Evolutionary conservation across 2,888 invertebrate species (phyloP).

Genomic region (Eulithis prunata): DNA sequence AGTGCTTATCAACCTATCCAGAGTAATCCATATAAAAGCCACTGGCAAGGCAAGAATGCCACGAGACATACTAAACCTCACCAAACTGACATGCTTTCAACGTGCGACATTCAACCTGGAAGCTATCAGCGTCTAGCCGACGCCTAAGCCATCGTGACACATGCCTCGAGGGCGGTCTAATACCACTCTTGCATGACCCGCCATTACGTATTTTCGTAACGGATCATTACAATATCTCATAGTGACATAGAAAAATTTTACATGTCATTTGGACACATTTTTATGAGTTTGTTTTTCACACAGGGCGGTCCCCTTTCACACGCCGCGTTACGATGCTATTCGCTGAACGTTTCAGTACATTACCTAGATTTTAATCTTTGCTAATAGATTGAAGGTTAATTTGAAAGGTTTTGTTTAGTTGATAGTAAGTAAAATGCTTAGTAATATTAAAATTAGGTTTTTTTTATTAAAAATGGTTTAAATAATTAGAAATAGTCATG

Average conservation of each 20-base stretch:
- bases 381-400: slow-evolving; percentile 44
- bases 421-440: too few relatives aligned
- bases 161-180: slow-evolving; percentile 74
- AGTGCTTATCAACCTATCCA: too few relatives aligned
- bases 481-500: too few relatives aligned
- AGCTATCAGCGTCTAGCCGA: slow-evolving; percentile 1
- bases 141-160: slow-evolving; percentile 71
- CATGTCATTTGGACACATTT: slow-evolving; percentile 80
- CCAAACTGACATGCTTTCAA: too few relatives aligned
- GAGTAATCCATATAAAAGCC: too few relatives aligned
- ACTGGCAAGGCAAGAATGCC: too few relatives aligned
- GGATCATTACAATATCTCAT: slow-evolving; percentile 83
- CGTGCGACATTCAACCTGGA: too few relatives aligned
- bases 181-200: slow-evolving; percentile 74
- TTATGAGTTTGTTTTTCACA: slow-evolving; percentile 81
- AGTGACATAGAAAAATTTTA: slow-evolving; percentile 82
- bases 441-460: too few relatives aligned
- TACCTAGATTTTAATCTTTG: slow-evolving; percentile 60
- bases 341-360: slow-evolving; percentile 62
- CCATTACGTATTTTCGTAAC: slow-evolving; percentile 80
- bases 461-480: too few relatives aligned
- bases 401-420: slow-evolving; percentile 25
- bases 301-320: slow-evolving; percentile 74
- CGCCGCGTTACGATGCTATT: slow-evolving; percentile 62
- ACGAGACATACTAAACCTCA: too few relatives aligned